Conservation (phyloP, 2,888 invertebrate species). For the Drosophila stalkeri region DNA sequence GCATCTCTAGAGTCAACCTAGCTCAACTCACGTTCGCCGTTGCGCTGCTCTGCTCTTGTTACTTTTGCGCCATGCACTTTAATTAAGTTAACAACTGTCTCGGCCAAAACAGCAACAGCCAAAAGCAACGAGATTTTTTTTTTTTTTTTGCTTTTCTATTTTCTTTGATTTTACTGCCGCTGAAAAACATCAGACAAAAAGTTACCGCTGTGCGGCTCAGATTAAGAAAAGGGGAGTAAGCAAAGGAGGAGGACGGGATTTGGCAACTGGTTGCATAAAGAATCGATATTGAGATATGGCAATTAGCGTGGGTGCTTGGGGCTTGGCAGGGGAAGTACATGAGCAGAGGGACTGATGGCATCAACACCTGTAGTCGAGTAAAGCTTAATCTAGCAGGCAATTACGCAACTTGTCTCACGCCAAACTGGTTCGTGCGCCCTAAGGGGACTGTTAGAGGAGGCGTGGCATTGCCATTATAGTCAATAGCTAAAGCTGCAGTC, state of each 20-base stretch:
- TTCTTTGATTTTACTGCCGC: conserved; percentile 52
- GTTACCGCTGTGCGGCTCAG: conserved; percentile 23
- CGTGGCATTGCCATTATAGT: conserved; percentile 23
- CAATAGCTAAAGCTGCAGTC: conserved; percentile 8
- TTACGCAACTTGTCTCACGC: conserved; percentile 37
- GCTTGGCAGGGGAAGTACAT: background rate
- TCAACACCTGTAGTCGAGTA: conserved; percentile 53
- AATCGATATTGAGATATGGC: conserved; percentile 44
- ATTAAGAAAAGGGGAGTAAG: background rate
- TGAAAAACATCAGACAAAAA: conserved; percentile 54
- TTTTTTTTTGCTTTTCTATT: conserved; percentile 22
- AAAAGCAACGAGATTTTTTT: conserved; percentile 47
- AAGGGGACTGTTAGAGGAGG: background rate
- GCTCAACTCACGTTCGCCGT: conserved; percentile 17
- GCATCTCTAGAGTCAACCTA: conserved; percentile 2
- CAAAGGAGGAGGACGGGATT: background rate
- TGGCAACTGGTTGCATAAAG: conserved; percentile 49
- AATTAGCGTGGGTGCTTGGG: conserved; percentile 30
- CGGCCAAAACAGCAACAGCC: conserved; percentile 43
- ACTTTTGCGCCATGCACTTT: conserved; percentile 57
- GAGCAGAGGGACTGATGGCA: conserved; percentile 18
- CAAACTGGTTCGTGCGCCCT: conserved; percentile 20
- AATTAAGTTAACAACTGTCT: conserved; percentile 76
- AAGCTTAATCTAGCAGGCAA: conserved; percentile 36
- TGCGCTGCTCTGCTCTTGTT: conserved; percentile 42